Evolutionary conservation across 2,888 invertebrate genomes (phyloP).

Genomic region (Eristalis arbustorum): DNA sequence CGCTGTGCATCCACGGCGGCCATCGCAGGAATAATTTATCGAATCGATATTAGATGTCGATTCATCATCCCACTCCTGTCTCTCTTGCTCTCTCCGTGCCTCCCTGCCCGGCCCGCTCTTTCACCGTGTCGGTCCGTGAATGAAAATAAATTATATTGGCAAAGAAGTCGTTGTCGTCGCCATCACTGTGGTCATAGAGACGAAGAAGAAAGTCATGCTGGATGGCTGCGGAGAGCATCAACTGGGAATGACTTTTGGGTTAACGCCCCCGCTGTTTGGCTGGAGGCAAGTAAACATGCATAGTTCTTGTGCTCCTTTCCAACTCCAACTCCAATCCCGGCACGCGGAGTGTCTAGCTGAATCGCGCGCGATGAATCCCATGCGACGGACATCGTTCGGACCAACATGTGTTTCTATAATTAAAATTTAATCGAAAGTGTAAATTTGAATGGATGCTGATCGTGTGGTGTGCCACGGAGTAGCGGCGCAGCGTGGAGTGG

Average conservation of each 20-base stretch:
- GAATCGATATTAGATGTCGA: constrained; percentile 79
- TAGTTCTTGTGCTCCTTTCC: constrained; percentile 4
- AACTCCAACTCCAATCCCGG: constrained; percentile 5
- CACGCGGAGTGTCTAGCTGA: constrained; percentile 21
- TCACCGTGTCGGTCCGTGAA: neutral
- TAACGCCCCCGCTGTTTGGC: constrained; percentile 54
- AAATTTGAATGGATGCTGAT: constrained; percentile 55
- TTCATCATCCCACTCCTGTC: constrained; percentile 76
- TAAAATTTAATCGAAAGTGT: constrained; percentile 67
- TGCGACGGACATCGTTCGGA: constrained; percentile 11
- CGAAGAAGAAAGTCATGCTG: constrained; percentile 47
- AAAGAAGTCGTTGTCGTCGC: constrained; percentile 38
- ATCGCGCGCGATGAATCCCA: neutral
- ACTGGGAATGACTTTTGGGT: constrained; percentile 41
- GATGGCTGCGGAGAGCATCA: constrained; percentile 8
- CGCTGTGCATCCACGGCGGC: constrained; percentile 31
- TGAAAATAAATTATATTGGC: constrained; percentile 62
- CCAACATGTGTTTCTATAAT: constrained; percentile 65
- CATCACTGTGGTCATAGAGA: constrained; percentile 28
- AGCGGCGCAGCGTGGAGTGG: neutral
- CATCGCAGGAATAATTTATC: constrained; percentile 74
- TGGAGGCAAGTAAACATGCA: constrained; percentile 42
- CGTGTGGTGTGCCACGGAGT: neutral
- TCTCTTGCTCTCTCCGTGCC: neutral
- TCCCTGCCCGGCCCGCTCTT: neutral